phyloP scores from a whole-genome alignment of 2,797 vertebrate genomes.

The Acanthiza pusilla region DNA sequence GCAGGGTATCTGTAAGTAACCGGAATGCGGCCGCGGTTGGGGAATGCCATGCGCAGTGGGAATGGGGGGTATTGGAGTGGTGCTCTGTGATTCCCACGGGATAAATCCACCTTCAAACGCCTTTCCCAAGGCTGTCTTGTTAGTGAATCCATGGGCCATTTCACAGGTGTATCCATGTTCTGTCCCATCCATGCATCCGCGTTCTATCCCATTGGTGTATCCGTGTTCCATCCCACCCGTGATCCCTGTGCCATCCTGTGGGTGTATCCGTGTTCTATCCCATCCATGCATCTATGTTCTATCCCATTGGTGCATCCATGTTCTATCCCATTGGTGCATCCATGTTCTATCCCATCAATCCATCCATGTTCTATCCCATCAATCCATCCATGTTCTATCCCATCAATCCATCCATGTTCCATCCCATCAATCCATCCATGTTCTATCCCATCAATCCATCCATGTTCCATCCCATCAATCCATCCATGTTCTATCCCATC shows the following conservation, averaged over 20 bases:
- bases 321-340: accelerated
- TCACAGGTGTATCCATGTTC: too few species aligned
- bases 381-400: too few species aligned
- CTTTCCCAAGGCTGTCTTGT: not conserved
- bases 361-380: accelerated
- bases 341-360: accelerated
- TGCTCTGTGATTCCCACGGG: accelerated
- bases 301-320: too few species aligned
- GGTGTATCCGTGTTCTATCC: too few species aligned
- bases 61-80: not conserved
- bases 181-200: too few species aligned
- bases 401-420: too few species aligned
- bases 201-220: too few species aligned
- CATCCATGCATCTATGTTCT: too few species aligned
- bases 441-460: accelerated
- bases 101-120: accelerated
- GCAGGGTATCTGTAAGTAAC: accelerated
- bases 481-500: accelerated
- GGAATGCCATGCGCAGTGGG: accelerated
- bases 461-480: accelerated
- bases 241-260: too few species aligned
- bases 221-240: accelerated
- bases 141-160: accelerated
- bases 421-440: accelerated
- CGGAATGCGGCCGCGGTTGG: accelerated